Conservation (phyloP, 2,113 vertebrate genomes). For the Orycteropus afer region DNA sequence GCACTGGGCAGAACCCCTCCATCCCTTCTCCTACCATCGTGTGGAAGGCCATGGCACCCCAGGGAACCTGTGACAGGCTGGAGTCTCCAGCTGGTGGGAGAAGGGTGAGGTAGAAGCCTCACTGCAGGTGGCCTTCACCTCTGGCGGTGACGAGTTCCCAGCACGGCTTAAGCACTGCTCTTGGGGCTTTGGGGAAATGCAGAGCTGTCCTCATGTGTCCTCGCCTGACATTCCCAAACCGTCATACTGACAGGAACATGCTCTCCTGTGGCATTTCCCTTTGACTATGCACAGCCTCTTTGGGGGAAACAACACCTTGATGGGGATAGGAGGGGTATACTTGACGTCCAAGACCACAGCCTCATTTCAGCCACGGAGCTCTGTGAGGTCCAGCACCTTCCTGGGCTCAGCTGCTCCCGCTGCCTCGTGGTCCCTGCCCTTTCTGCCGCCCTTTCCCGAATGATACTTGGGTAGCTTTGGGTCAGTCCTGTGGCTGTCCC, state of each 20-base stretch:
- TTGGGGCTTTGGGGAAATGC: background rate
- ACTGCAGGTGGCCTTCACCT: rapidly evolving
- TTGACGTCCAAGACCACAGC: background rate
- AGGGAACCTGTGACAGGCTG: rapidly evolving
- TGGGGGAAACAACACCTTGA: background rate
- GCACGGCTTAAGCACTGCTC: background rate
- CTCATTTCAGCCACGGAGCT: background rate
- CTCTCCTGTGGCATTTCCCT: background rate
- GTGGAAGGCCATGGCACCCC: background rate
- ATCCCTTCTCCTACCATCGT: background rate
- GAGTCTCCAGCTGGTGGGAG: too few species aligned
- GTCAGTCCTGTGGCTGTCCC: background rate
- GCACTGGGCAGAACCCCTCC: background rate
- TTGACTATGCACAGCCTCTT: background rate
- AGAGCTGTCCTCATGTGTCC: background rate
- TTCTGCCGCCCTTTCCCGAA: rapidly evolving
- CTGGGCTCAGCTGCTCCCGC: background rate
- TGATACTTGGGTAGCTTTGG: rapidly evolving
- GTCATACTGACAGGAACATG: background rate
- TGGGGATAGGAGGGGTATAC: background rate
- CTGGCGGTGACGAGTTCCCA: background rate
- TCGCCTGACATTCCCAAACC: background rate
- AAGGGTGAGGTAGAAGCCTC: rapidly evolving
- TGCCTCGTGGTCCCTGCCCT: background rate
- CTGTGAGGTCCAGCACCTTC: background rate